Evolutionary conservation across 2,797 vertebrate genomes (phyloP), one percentile per base, ranked within the genome.

Genomic region (Australoheros facetus): DNA sequence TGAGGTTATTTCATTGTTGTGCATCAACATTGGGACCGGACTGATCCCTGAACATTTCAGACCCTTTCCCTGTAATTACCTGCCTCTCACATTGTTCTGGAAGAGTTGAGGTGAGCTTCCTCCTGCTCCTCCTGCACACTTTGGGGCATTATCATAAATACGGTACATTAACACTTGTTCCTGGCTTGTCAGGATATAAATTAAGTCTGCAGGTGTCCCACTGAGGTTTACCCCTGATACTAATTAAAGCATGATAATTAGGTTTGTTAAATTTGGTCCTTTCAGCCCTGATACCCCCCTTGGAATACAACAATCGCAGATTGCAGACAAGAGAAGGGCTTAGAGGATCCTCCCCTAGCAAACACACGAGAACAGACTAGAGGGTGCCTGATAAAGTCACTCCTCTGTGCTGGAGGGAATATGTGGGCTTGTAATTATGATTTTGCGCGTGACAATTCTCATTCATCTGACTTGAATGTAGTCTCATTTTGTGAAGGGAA

Each of bases 161-260:
- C 95, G 96, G 96, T 97, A 96, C 97, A 98, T 99, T 98, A 99
- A 99, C 97, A 99, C 97, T 98, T 99, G 97, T 98, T 99, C 97
- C 96, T 96, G 94, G 96, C 97, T 93, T 98, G 97, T 98, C 98
- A 99, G 97, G 97, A 97, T 98, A 98, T 98, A 99, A 98, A 99
- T 99, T 98, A 98, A 98, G 97, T 98, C 97, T 98, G 97, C 98
- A 98, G 97, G 97, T 99, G 97, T 98, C 98, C 97, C 96, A 95
- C 95, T 91, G 96, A 98, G 98, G 96, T 97, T 97, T 98, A 98
- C 98, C 97, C 97, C 97, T 97, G 98, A 96, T 98, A 98, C 97
- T 99, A 99, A 99, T 99, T 99, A 98, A 98, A 96, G 95, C 96
- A 96, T 97, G 97, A 99, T 99, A 99, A 99, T 99, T 98, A 99